A percentile compares a stretch with the other conserved stretches of the same genome.
These are phyloP conservation scores for Heliconius nattereri DNA, from an alignment of 1,140 invertebrate species.

Conservation along the genomic window DNA sequence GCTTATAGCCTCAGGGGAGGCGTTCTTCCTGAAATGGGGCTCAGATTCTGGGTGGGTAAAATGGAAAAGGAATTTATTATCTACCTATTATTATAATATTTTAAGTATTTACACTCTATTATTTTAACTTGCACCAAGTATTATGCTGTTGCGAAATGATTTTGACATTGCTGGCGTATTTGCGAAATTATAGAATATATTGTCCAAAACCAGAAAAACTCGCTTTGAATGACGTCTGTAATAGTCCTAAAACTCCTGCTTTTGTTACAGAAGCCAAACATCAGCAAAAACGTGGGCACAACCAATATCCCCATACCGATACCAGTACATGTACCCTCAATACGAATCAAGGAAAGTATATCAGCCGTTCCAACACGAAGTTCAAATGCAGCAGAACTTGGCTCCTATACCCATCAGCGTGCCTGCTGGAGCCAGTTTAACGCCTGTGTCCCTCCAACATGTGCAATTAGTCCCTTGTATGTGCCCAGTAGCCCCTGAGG, in stretches of 20 bases:
- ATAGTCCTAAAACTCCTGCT: not conserved
- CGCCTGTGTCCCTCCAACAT: conserved; percentile 77
- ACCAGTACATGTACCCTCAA: conserved; percentile 72
- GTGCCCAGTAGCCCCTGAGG: conserved; percentile 80
- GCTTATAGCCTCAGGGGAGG: conserved; percentile 63
- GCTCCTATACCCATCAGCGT: conserved; percentile 79
- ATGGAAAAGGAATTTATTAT: conserved; percentile 41
- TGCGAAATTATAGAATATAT: not conserved
- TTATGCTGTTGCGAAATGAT: conserved; percentile 25
- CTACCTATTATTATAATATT: not conserved
- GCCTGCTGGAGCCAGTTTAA: conserved; percentile 76
- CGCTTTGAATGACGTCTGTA: no score
- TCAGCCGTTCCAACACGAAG: conserved; percentile 65
- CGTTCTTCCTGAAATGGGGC: conserved; percentile 78
- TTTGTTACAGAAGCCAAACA: conserved; percentile 63
- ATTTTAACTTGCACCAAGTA: conserved; percentile 3
- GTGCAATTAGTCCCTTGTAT: conserved; percentile 82
- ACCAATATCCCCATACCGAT: conserved; percentile 62
- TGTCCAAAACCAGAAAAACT: not conserved
- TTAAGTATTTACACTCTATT: not conserved
- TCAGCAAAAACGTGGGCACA: conserved; percentile 65
- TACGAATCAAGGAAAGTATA: conserved; percentile 74
- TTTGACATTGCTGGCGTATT: not conserved
- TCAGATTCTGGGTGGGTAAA: conserved; percentile 73
- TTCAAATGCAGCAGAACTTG: conserved; percentile 61